Percentiles rank a stretch among this genome's conserved stretches.
Evolutionary conservation across 2,113 vertebrate genomes (phyloP).

Genomic region (Speoplatyrhinus poulsoni): DNA sequence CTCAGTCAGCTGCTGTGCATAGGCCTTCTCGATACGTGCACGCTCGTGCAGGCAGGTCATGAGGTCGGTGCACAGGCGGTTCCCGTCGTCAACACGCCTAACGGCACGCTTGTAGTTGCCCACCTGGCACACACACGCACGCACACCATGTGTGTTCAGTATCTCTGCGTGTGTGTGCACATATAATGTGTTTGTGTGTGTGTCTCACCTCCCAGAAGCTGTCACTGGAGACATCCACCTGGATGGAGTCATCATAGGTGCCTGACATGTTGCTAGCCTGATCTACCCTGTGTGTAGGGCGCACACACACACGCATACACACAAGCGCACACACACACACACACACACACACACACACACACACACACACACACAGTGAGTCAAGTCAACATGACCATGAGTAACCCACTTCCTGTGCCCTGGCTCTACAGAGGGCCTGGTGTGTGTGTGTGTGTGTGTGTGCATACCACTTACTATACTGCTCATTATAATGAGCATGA

Average conservation of each 20-base stretch:
- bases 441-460: no score
- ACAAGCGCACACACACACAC: slow-evolving; percentile 5
- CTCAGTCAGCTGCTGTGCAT: slow-evolving; percentile 93
- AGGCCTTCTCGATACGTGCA: slow-evolving; percentile 91
- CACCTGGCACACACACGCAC: slow-evolving; percentile 70
- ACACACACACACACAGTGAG: background rate
- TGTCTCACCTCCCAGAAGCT: slow-evolving; percentile 97
- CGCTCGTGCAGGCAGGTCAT: slow-evolving; percentile 96
- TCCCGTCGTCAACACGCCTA: slow-evolving; percentile 91
- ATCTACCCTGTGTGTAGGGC: slow-evolving; percentile 50
- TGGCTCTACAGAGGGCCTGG: no score
- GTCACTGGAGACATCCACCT: slow-evolving; percentile 91
- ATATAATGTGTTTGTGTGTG: background rate
- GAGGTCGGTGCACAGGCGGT: slow-evolving; percentile 90
- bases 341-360: background rate
- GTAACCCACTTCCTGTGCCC: no score
- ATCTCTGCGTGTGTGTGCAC: background rate
- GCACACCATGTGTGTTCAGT: background rate
- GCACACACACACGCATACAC: slow-evolving; percentile 22
- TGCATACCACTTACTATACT: no score
- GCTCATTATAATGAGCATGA: no score
- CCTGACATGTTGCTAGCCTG: slow-evolving; percentile 85
- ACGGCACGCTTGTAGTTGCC: slow-evolving; percentile 96
- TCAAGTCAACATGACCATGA: no score
- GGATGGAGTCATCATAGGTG: slow-evolving; percentile 85